Evolutionary conservation across 2,797 vertebrate genomes (phyloP).

Genomic region (Crocidura indochinensis): DNA sequence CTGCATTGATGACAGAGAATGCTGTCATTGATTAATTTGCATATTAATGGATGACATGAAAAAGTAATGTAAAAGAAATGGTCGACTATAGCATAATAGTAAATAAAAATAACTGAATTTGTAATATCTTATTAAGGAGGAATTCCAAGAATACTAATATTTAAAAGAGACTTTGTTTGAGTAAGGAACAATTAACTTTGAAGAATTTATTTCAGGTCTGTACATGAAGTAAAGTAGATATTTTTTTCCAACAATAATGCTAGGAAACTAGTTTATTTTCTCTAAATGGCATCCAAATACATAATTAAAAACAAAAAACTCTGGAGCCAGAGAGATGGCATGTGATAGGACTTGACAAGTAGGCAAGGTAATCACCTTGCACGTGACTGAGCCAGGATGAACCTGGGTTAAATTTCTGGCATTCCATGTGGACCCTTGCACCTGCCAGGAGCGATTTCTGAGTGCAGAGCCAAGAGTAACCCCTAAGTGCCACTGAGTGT

Average conservation of each 20-base stretch:
- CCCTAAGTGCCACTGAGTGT: too few species aligned
- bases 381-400: too few species aligned
- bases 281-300: too few species aligned
- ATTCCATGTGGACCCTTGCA: too few species aligned
- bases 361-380: too few species aligned
- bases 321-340: too few species aligned
- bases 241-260: constrained; percentile 32
- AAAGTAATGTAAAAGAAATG: constrained; percentile 24
- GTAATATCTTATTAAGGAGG: neutral
- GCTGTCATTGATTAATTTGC: neutral
- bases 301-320: too few species aligned
- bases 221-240: neutral
- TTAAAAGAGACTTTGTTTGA: neutral
- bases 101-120: constrained; percentile 19
- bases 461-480: too few species aligned
- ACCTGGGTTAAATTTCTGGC: too few species aligned
- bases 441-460: too few species aligned
- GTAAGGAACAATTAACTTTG: neutral
- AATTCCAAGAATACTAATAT: neutral
- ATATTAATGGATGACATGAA: neutral
- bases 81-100: neutral
- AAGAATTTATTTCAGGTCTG: neutral
- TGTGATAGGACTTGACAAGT: too few species aligned
- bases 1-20: neutral
- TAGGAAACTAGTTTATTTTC: constrained; percentile 35